Evolutionary conservation across 2,113 vertebrate species (phyloP).

Genomic region (Octodon degus): DNA sequence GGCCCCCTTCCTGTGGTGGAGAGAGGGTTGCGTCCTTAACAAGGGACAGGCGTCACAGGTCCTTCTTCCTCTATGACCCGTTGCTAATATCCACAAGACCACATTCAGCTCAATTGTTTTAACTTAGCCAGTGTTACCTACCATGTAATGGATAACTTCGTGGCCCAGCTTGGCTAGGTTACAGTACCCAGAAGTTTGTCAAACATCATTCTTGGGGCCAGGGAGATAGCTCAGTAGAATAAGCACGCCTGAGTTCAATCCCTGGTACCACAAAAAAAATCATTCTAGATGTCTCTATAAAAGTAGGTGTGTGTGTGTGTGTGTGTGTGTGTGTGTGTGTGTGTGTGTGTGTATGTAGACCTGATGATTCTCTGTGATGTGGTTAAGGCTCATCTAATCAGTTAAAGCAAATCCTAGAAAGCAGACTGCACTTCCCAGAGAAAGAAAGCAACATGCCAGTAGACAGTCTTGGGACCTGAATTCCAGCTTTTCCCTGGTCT

Average conservation of each 20-base stretch:
- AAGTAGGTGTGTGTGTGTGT: not conserved
- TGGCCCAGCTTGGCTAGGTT: not conserved
- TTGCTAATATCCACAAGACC: not conserved
- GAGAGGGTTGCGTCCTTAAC: not conserved
- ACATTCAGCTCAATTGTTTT: not conserved
- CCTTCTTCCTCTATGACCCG: not conserved
- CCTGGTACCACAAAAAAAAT: too few species aligned
- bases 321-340: not conserved
- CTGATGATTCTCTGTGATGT: not conserved
- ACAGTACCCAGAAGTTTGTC: not conserved
- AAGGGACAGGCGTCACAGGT: not conserved
- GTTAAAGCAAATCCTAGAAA: not conserved
- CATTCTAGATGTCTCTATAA: not conserved
- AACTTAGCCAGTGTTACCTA: not conserved
- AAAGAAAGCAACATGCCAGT: too few species aligned
- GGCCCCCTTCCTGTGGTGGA: not conserved
- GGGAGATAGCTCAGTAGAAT: too few species aligned
- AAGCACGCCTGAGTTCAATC: too few species aligned
- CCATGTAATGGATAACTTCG: not conserved
- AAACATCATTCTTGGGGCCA: too few species aligned
- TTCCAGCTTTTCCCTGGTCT: not conserved
- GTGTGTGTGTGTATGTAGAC: not conserved
- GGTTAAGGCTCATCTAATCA: not conserved
- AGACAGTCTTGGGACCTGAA: not conserved
- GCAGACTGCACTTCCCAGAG: not conserved